A percentile compares a stretch with the other conserved stretches of the same genome.
Conservation (phyloP, 2,888 invertebrate species). For the Cloeon dipterum region DNA sequence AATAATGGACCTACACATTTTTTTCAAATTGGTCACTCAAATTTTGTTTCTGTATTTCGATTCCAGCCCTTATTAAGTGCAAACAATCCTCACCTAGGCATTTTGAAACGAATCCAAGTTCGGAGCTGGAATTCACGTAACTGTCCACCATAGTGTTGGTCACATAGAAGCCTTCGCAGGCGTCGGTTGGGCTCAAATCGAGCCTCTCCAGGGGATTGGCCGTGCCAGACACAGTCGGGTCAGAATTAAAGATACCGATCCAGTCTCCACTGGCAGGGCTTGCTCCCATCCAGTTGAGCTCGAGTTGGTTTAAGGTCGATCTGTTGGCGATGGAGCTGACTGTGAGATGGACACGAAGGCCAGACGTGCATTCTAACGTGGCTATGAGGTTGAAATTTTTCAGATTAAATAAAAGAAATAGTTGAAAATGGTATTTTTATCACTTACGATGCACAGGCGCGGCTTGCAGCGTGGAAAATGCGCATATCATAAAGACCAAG, state of each 20-base stretch:
- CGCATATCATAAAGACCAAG: no score
- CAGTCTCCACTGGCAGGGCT: conserved; percentile 11
- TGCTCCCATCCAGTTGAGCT: conserved; percentile 8
- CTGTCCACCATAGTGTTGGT: not conserved
- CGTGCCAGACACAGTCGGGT: no score
- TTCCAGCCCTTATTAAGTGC: not conserved
- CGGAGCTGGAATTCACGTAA: not conserved
- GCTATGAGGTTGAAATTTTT: no score
- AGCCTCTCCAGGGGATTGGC: no score
- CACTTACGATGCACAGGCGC: no score
- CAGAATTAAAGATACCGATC: conserved; percentile 14
- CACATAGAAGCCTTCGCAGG: not conserved
- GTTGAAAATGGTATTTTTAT: no score
- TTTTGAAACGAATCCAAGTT: not conserved
- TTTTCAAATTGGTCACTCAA: no score
- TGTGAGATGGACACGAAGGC: not conserved
- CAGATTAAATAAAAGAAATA: no score
- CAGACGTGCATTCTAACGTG: no score
- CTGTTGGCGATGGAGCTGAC: not conserved
- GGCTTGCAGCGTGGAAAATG: no score
- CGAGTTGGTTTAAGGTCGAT: conserved; percentile 8
- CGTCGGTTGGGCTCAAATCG: not conserved
- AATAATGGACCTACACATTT: no score
- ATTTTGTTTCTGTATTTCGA: no score
- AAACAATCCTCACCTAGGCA: not conserved